Base-by-base conservation (phyloP, 2,113 vertebrate genomes). In the Eleginops maclovinus region DNA sequence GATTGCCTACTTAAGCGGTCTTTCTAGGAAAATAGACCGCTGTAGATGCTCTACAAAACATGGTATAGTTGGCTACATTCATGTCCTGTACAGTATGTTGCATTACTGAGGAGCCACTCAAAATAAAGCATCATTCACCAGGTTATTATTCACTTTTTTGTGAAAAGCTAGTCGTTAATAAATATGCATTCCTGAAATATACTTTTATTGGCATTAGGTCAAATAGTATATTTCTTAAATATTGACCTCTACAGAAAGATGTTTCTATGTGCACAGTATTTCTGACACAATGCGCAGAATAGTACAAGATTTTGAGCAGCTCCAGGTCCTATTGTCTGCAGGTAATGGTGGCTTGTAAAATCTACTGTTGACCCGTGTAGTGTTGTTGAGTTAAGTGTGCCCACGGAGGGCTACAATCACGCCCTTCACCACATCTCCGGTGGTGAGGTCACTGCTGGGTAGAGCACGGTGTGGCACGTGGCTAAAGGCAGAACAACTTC, bases 41-140 rank as follows among this genome's bases (percentile, higher is more conserved):
- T 75, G 87, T 77, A 70, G 79, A 75, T 67, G 64, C 50, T 82
- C 68, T 72, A 77, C 62, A 73, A 82, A 79, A 69, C 61, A 28
- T 44, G 82, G 73, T 72, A 82, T 63, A 88, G 54, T 74, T 70
- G 89, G 62, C 78, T 93, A 93, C 91, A 91, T 92, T 92, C 90
- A 91, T 85, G 75, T 91, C 69, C 81, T 88, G 81, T 89, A 87
- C 74, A 87, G 75, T 84, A 78, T 87, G 77, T 73, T 86, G 82
- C 62, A 82, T 79, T 82, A 82, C 78, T 36, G 67, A 83, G 84
- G 85, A 90, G 87, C 88, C 69, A 69, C 87, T 89, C 84, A 89
- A 91, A 90, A 86, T 53, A 21, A 85, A 62, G 63, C 75, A 79
- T 69, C 51, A 62, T 17, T 59, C 73, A 77, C 65, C 10, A 22